phyloP scores from a whole-genome alignment of 1,140 invertebrate genomes.

The Oscheius sp. region DNA sequence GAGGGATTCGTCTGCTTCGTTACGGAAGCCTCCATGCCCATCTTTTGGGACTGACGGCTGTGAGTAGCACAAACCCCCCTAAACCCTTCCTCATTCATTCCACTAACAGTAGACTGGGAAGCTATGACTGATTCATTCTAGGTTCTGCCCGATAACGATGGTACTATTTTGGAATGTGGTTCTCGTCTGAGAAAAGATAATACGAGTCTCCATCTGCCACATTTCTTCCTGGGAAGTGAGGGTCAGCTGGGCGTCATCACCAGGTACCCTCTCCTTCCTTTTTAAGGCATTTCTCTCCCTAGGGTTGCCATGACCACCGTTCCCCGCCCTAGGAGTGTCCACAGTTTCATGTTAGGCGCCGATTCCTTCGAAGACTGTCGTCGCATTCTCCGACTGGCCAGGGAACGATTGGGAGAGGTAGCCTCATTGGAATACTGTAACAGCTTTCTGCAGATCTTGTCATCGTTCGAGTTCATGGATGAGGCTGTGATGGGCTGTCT shows the following conservation, averaged over 20 bases:
- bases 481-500: conserved; percentile 35
- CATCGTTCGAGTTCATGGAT: conserved; percentile 42
- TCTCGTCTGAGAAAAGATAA: conserved; percentile 89
- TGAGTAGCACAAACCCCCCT: too few species aligned
- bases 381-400: conserved; percentile 26
- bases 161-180: conserved; percentile 76
- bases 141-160: conserved; percentile 82
- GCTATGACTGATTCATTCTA: too few species aligned
- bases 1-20: conserved; percentile 83
- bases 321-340: conserved; percentile 73
- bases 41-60: conserved; percentile 86
- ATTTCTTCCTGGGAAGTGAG: conserved; percentile 94
- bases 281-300: conserved; percentile 54
- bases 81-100: too few species aligned
- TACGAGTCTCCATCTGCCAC: conserved; percentile 92
- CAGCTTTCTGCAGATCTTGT: conserved; percentile 22
- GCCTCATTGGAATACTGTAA: neutral
- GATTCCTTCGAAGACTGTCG: conserved; percentile 38
- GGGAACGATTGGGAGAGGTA: conserved; percentile 21
- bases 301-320: conserved; percentile 30
- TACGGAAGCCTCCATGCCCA: conserved; percentile 92
- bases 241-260: conserved; percentile 92
- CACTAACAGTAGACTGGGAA: too few species aligned
- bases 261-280: conserved; percentile 84
- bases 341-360: conserved; percentile 76